A percentile compares a stretch with the other conserved stretches of the same genome.
Evolutionary conservation across 2,888 invertebrate species (phyloP).

Genomic region (Nomada goodeniana): DNA sequence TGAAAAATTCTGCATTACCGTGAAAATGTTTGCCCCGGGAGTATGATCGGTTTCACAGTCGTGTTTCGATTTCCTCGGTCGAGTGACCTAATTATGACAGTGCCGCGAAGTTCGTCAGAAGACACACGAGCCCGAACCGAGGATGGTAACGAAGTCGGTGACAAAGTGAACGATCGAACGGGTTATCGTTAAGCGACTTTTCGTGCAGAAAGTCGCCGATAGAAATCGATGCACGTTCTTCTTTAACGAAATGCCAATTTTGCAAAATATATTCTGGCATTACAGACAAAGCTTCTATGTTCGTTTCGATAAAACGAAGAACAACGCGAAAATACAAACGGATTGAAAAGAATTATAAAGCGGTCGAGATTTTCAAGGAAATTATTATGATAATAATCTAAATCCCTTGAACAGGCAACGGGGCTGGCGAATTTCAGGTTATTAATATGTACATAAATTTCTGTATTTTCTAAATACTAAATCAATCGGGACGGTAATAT

Average conservation of each 20-base stretch:
- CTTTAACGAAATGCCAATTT: not conserved
- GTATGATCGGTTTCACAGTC: constrained; percentile 45
- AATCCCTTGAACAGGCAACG: no score
- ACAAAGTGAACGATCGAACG: constrained; percentile 21
- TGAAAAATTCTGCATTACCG: constrained; percentile 15
- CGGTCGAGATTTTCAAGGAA: no score
- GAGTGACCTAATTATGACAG: constrained; percentile 52
- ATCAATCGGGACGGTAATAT: no score
- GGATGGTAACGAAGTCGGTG: constrained; percentile 12
- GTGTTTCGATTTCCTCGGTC: constrained; percentile 45
- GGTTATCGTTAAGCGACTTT: constrained; percentile 36
- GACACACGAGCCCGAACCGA: constrained; percentile 18
- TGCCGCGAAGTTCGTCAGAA: constrained; percentile 42
- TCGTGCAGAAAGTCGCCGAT: not conserved
- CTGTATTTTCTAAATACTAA: no score
- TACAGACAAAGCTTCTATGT: not conserved
- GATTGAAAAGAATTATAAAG: not conserved
- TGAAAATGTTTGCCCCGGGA: constrained; percentile 46
- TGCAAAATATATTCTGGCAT: not conserved
- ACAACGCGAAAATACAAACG: not conserved
- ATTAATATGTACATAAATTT: no score
- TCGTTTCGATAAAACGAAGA: not conserved
- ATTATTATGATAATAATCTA: no score
- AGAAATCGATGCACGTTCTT: not conserved
- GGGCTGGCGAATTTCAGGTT: no score